phyloP scores from a whole-genome alignment of 2,888 invertebrate genomes.

The Heliconius ethilla region DNA sequence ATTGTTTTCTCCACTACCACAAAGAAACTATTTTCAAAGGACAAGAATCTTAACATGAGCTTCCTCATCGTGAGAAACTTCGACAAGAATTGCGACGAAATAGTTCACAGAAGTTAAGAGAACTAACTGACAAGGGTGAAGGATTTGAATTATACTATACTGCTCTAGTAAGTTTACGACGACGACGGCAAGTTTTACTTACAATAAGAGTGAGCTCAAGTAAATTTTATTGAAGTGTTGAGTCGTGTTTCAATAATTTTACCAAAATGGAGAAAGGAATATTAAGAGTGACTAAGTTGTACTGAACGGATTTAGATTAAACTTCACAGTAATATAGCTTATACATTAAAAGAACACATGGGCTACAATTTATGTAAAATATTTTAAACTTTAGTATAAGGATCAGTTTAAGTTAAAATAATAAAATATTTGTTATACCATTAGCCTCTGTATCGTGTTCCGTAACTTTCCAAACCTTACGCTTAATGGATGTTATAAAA shows the following conservation, averaged over 20 bases:
- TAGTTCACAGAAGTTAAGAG: slow-evolving; percentile 14
- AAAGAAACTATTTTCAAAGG: slow-evolving; percentile 18
- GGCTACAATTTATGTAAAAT: too few species aligned
- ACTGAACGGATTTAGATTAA: too few species aligned
- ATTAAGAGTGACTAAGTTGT: too few species aligned
- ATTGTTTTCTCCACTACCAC: not conserved
- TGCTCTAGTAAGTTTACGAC: not conserved
- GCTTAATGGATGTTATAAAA: not conserved
- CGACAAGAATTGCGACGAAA: slow-evolving; percentile 15
- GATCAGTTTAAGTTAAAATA: not conserved
- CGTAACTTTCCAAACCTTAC: not conserved
- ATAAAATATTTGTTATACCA: not conserved
- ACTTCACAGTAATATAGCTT: too few species aligned
- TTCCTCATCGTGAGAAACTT: slow-evolving; percentile 5
- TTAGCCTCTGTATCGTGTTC: slow-evolving; percentile 6
- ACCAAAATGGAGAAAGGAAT: too few species aligned
- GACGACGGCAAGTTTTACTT: not conserved
- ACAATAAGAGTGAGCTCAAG: not conserved
- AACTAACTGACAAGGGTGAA: slow-evolving; percentile 24
- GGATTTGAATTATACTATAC: slow-evolving; percentile 4
- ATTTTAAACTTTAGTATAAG: too few species aligned
- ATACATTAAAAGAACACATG: too few species aligned
- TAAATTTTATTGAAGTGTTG: not conserved
- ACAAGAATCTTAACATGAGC: slow-evolving; percentile 12
- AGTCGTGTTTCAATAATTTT: not conserved